Evolutionary conservation across 1,140 invertebrate genomes (phyloP).

Genomic region (Metopolophium dirhodum): DNA sequence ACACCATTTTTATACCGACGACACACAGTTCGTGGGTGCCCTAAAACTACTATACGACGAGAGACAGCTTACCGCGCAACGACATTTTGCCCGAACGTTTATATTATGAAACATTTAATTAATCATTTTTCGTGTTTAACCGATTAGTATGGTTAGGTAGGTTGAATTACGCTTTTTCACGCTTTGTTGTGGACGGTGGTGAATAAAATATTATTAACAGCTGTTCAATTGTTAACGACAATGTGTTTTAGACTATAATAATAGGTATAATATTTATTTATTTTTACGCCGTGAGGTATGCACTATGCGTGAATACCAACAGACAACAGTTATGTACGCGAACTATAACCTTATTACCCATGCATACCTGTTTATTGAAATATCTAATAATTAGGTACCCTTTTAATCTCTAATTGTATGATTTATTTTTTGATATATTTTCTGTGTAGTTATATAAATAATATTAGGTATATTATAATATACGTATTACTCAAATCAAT

Average conservation of each 20-base stretch:
- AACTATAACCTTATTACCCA: background rate
- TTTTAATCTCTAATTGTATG: background rate
- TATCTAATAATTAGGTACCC: background rate
- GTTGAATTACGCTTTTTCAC: background rate
- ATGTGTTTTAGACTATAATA: background rate
- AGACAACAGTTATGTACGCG: background rate
- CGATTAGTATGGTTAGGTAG: background rate
- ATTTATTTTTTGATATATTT: background rate
- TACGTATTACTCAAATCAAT: no score
- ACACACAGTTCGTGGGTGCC: no score
- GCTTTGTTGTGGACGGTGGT: background rate
- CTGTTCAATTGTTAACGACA: conserved; percentile 41
- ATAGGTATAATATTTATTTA: background rate
- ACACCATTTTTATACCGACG: background rate
- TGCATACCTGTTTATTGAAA: background rate
- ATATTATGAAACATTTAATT: background rate
- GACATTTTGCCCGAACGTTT: background rate
- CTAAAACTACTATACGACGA: background rate
- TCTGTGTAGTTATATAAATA: no score
- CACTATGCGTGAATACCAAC: background rate
- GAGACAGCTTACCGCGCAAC: background rate
- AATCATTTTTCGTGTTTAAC: background rate
- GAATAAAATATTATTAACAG: conserved; percentile 40
- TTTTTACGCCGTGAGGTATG: background rate
- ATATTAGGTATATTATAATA: no score